Evolutionary conservation across 2,797 vertebrate genomes (phyloP), one percentile per base, ranked within the genome.

Genomic region (Pangasius larnaudii): DNA sequence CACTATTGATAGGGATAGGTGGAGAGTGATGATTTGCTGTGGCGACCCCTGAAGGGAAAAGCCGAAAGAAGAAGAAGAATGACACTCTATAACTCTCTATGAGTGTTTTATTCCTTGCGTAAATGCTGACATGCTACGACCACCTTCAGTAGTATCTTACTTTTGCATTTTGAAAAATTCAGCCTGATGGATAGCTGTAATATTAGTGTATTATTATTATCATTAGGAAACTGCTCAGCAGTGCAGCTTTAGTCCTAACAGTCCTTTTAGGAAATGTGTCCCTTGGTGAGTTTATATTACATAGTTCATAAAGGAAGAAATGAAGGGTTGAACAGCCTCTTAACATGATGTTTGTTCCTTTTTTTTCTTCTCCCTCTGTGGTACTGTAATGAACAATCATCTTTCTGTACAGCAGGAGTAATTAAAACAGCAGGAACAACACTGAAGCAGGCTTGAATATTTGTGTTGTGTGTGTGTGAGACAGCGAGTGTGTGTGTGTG

Each of bases 361-460:
- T 75, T 75, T 75, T 77, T 63, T 56, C 5, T n/a, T 49, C 65
- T 80, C 78, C 36, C 63, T 79, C 85, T 86, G 71, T 58, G 53
- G 56, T 65, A 88, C 49, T 89, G 88, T 89, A 86, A 87, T 71
- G 86, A 85, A 85, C 59, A 51, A 18, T 83, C 83, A 83, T 7
- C 69, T 85, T 85, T 84, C 71, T 88, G 85, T 80, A 87, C 53
- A 85, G 59, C 65, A 87, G 42, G 81, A 85, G 84, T 88, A 88
- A 91, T 90, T 88, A 90, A 83, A 77, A 63, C 82, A 89, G 72
- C 84, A 87, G 88, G 80, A 80, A 77, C 30, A 33, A 67, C 56
- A 83, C 42, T 63, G 78, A 89, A 81, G 74, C 30, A 33, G 74
- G 39, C 58, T 67, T 84, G 46, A 53, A n/a, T 65, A 27, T 33